Evolutionary conservation across 2,888 invertebrate genomes (phyloP).

Genomic region (Scaptodrosophila latifasciaeformis): DNA sequence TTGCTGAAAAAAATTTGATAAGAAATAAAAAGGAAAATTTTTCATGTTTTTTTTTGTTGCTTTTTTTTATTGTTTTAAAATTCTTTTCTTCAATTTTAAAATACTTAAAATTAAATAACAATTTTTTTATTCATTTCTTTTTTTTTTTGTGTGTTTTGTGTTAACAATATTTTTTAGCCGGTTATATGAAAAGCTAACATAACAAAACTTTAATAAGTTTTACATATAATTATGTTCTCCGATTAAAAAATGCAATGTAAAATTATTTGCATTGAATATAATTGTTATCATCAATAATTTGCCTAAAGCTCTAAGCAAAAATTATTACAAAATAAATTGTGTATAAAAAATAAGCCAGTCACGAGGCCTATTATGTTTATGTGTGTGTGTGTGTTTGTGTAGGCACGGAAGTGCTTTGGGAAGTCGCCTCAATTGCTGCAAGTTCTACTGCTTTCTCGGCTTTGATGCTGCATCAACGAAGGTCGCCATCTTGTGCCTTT

Average conservation of each 20-base stretch:
- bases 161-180: slow-evolving; percentile 15
- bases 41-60: slow-evolving; percentile 17
- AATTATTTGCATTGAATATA: no score
- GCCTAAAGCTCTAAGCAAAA: slow-evolving; percentile 35
- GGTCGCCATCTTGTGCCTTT: slow-evolving; percentile 36
- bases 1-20: slow-evolving; percentile 24
- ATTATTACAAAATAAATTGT: slow-evolving; percentile 24
- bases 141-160: slow-evolving; percentile 4
- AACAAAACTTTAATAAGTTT: slow-evolving; percentile 61
- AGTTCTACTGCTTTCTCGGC: slow-evolving; percentile 36
- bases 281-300: slow-evolving; percentile 47
- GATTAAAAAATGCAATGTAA: no score
- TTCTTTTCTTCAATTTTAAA: slow-evolving; percentile 35
- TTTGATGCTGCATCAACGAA: slow-evolving; percentile 36
- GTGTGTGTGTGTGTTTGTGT: slow-evolving; percentile 18
- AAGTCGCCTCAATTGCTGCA: slow-evolving; percentile 33
- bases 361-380: no score
- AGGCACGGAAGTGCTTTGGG: slow-evolving; percentile 49
- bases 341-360: no score
- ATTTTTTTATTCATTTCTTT: slow-evolving; percentile 28
- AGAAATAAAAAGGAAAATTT: slow-evolving; percentile 27
- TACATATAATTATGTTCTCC: slow-evolving; percentile 27
- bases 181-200: slow-evolving; percentile 57
- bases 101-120: slow-evolving; percentile 51
- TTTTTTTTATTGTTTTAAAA: slow-evolving; percentile 34